Evolutionary conservation across 1,140 invertebrate species (phyloP), one percentile per base, ranked within the genome.

Genomic region (Amyelois transitella): DNA sequence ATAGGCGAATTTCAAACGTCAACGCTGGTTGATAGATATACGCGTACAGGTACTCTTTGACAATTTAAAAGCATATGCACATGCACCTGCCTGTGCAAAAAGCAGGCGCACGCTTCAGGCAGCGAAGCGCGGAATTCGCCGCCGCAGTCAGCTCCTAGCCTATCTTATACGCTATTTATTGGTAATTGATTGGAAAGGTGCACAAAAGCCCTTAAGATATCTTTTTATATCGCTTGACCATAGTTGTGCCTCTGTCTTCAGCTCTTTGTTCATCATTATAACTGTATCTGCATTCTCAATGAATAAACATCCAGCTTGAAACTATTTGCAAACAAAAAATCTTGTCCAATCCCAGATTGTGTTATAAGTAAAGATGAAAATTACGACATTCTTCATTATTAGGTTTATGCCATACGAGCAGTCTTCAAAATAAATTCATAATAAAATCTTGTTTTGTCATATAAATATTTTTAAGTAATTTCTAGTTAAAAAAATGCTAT

Each of bases 31-130:
- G 43, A 6, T 19, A 6, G 10, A 38, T 48, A 19, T 45, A 61
- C 58, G 56, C 58, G 61, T 78, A 66, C 62, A 66, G 72, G 75
- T 78, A 68, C 65, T 79, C 79, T 83, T 85, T 86, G 84, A 86
- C 80, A 87, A 81, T 86, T 84, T 87, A 86, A 87, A 82, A 83
- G 80, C 84, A 87, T 84, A 84, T 87, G 82, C 72, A 66, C 68
- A 38, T 68, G 72, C 84, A 87, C 84, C 84, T 87, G 84, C 81
- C 67, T 32, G 57, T 82, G 79, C 81, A 87, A 87, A 87, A 87
- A 85, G 75, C 78, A 82, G 71, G 75, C 66, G 71, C 81, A 83
- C 75, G 84, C 80, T 85, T 84, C 77, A 77, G 77, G 79, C 81
- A 63, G 71, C 62, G 78, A 73, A 77, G 78, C 72, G 76, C 64